Evolutionary conservation across 2,113 vertebrate genomes (phyloP).

Genomic region (Pomatorhinus ruficollis): DNA sequence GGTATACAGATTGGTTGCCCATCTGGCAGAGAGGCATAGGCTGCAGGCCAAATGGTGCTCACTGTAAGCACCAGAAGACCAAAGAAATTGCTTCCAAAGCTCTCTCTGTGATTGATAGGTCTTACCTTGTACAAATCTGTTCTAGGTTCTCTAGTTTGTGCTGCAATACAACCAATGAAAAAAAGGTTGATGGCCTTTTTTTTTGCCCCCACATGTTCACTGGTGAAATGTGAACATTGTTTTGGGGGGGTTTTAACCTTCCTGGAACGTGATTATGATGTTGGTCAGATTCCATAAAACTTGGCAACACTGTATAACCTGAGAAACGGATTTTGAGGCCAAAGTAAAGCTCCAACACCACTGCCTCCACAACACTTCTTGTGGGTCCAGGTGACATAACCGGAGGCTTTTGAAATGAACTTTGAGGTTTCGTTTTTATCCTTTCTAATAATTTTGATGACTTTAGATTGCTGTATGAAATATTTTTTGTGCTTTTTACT

Average conservation of each 20-base stretch:
- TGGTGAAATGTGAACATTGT: background rate
- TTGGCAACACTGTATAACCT: background rate
- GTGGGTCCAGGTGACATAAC: background rate
- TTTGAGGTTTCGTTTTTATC: background rate
- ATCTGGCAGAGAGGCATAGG: constrained; percentile 27
- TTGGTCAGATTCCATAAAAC: constrained; percentile 19
- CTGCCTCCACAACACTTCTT: background rate
- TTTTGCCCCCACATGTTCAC: background rate
- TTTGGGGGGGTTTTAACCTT: background rate
- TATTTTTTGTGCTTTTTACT: background rate
- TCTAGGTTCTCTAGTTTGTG: background rate
- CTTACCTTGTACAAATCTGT: background rate
- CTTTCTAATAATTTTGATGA: background rate
- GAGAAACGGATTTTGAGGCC: background rate
- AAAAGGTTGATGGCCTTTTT: background rate
- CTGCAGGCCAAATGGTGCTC: constrained; percentile 18
- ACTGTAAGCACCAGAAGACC: background rate
- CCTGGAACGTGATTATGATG: background rate
- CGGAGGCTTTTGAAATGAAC: background rate
- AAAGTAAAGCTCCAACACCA: constrained; percentile 8
- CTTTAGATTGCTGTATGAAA: background rate
- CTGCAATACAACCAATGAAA: background rate
- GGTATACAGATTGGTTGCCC: constrained; percentile 41
- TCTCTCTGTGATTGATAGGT: background rate
- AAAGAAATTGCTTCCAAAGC: constrained; percentile 4